phyloP scores from a whole-genome alignment of 2,888 invertebrate species.

The Axea sp. region DNA sequence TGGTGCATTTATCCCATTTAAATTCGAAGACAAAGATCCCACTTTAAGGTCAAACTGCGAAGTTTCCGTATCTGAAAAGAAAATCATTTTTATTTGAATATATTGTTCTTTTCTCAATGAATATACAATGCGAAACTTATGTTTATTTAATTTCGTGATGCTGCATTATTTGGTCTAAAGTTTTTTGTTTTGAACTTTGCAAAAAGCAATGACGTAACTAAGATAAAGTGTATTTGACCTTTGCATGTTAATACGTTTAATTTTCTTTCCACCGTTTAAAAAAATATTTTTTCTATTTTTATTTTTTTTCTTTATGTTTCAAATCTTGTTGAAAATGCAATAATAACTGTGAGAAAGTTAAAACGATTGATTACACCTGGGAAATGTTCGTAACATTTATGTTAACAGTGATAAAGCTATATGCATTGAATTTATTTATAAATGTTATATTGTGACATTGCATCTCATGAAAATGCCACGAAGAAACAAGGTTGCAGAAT shows the following conservation, averaged over 20 bases:
- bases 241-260: too few relatives aligned
- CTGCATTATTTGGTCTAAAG: too few relatives aligned
- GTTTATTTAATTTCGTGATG: too few relatives aligned
- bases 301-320: too few relatives aligned
- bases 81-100: not conserved
- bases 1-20: slow-evolving; percentile 71
- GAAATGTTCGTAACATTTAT: slow-evolving; percentile 4
- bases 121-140: not conserved
- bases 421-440: not conserved
- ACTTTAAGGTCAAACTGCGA: slow-evolving; percentile 64
- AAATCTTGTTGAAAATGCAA: not conserved
- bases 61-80: slow-evolving; percentile 56
- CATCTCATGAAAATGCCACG: not conserved
- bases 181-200: slow-evolving; percentile 11
- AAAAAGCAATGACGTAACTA: slow-evolving; percentile 2
- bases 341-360: not conserved
- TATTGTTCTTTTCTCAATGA: not conserved
- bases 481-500: slow-evolving; percentile 1
- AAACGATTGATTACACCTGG: not conserved
- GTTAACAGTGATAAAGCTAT: not conserved
- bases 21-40: slow-evolving; percentile 67
- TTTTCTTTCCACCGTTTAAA: too few relatives aligned
- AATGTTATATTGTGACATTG: slow-evolving; percentile 2
- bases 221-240: too few relatives aligned
- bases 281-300: too few relatives aligned